Base-by-base conservation (phyloP, 2,888 invertebrate genomes). In the Heteromurus nitidus region DNA sequence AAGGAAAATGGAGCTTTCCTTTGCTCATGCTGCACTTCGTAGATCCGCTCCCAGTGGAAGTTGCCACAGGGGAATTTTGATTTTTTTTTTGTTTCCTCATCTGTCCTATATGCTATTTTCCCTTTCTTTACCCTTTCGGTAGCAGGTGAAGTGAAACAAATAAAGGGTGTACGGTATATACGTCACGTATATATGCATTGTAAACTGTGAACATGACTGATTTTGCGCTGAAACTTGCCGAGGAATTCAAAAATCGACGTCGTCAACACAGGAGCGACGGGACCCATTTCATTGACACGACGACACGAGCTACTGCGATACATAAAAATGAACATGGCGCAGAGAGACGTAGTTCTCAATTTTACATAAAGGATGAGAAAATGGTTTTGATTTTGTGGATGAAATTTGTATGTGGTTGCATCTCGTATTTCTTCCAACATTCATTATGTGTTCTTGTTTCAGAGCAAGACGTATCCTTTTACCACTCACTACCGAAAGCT, bases 61-160 rank as follows among this genome's bases (percentile, higher is more conserved):
- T 53, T 72, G 79, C 72, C 79, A 72, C 79, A 72, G 44, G 79
- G 79, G 79, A 65, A 72, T 79, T 79, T 79, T 47, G 62, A 62
- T 69, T 62, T 72, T 70, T 55, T 26, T 47, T 55, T 64, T 70
- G 13, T 42, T 44, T 30, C 47, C 44, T 13, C 55, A 64, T 67
- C 53, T 76, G 76, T 53, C 68, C 67, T 47, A 76, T 24, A 47
- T 65, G 55, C 36, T 31, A 24, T 20, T 64, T 22, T 26, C 16
- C 62, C n/a, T 16, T 44, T 60, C 11, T 62, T 42, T 36, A 30
- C 62, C 53, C 53, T 67, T 60, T 76, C 42, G 2, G 55, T 22
- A 60, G 36, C 2, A 60, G 68, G 68, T 68, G 44, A 60, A 76
- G 60, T 68, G 60, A 16, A 60, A 58, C 36, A 36, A 64, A 64